These are phyloP conservation scores for Tetrapedia diversipes DNA, from an alignment of 2,888 invertebrate genomes.

Conservation along the genomic window DNA sequence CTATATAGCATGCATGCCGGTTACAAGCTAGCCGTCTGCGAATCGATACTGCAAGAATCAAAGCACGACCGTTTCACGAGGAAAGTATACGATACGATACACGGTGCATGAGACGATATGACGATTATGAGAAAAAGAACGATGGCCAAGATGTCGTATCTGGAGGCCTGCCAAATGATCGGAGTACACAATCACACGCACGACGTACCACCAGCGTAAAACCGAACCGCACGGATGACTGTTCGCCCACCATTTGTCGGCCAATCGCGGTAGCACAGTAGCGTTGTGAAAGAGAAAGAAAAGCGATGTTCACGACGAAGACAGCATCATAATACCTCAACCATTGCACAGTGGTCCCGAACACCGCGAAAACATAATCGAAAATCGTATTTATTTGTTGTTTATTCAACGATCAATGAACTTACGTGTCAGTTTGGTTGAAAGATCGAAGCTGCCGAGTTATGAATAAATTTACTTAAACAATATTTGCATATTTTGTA, in stretches of 20 bases:
- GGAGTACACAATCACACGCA: slow-evolving; percentile 15
- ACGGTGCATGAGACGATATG: neutral
- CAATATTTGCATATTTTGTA: too few relatives aligned
- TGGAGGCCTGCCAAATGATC: slow-evolving; percentile 7
- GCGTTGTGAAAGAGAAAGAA: neutral
- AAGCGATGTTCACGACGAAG: slow-evolving; percentile 25
- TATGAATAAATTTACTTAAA: too few relatives aligned
- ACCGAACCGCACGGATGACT: neutral
- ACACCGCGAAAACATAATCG: too few relatives aligned
- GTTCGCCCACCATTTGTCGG: slow-evolving; percentile 25
- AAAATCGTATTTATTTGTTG: too few relatives aligned
- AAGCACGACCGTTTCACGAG: slow-evolving; percentile 14
- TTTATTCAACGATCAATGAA: too few relatives aligned
- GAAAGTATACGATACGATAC: neutral
- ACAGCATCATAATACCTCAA: slow-evolving; percentile 37
- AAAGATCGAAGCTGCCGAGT: too few relatives aligned
- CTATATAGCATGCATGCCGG: slow-evolving; percentile 33
- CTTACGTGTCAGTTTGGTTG: too few relatives aligned
- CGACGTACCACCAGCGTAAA: slow-evolving; percentile 20
- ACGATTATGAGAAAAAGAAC: neutral
- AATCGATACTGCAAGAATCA: slow-evolving; percentile 57
- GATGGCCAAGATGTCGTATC: neutral
- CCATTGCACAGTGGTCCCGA: too few relatives aligned
- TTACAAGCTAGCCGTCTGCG: slow-evolving; percentile 31
- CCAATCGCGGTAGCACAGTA: neutral